phyloP scores from a whole-genome alignment of 2,888 invertebrate genomes.

The Beris morrisii region DNA sequence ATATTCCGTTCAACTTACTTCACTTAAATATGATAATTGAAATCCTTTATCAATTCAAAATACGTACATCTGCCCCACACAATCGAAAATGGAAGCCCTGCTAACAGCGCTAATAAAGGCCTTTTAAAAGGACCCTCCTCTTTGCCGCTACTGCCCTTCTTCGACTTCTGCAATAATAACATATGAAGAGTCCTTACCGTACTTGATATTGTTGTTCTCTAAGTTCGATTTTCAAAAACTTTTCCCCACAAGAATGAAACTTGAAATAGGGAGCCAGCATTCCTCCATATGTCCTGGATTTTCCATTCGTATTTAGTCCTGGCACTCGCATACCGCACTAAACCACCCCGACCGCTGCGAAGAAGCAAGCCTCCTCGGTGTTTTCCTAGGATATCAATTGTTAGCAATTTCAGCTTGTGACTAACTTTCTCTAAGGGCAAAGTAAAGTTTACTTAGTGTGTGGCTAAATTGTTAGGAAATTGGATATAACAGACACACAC shows the following conservation, averaged over 20 bases:
- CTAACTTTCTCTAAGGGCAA: constrained; percentile 22
- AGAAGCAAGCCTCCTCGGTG: not conserved
- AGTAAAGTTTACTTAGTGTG: constrained; percentile 26
- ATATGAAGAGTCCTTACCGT: constrained; percentile 16
- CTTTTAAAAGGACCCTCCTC: constrained; percentile 15
- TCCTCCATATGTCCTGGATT: constrained; percentile 6
- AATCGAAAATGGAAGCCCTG: constrained; percentile 5
- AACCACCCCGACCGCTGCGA: not conserved
- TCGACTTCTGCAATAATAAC: constrained; percentile 18
- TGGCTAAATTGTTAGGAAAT: constrained; percentile 20
- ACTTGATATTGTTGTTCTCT: constrained; percentile 24
- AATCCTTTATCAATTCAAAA: no score
- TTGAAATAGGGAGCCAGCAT: constrained; percentile 20
- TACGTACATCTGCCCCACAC: no score
- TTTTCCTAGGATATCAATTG: constrained; percentile 21
- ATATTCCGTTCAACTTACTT: no score
- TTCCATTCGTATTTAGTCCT: not conserved
- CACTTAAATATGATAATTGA: no score
- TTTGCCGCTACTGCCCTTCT: not conserved
- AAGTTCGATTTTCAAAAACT: constrained; percentile 10
- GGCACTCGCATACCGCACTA: not conserved
- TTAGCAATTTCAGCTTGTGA: constrained; percentile 20
- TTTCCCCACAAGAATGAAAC: constrained; percentile 11
- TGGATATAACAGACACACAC: constrained; percentile 12
- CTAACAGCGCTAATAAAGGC: constrained; percentile 30